A percentile compares a stretch with the other conserved stretches of the same genome.
phyloP scores from a whole-genome alignment of 2,797 vertebrate species.

The Champsocephalus esox region DNA sequence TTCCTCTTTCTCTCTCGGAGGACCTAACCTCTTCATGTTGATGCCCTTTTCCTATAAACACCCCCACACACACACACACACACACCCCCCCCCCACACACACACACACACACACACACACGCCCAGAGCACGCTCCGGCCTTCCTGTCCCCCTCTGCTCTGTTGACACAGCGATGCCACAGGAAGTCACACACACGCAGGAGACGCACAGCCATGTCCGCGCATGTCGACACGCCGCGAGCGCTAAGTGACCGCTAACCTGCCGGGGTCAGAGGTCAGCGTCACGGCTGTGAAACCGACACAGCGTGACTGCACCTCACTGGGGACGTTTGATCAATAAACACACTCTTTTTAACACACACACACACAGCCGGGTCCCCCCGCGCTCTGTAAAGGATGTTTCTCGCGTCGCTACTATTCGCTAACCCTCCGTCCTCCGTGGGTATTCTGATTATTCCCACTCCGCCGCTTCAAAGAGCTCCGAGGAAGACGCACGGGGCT shows the following conservation, averaged over 20 bases:
- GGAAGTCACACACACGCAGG: conserved; percentile 71
- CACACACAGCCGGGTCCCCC: conserved; percentile 24
- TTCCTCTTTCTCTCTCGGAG: conserved; percentile 12
- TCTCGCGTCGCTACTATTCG: conserved; percentile 24
- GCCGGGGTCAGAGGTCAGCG: conserved; percentile 47
- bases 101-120: conserved; percentile 1
- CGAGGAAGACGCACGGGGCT: conserved; percentile 38
- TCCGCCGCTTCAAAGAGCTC: conserved; percentile 67
- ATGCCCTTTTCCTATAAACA: conserved; percentile 37
- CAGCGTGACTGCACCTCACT: conserved; percentile 5
- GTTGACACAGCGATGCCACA: conserved; percentile 75
- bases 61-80: not conserved
- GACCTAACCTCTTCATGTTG: not conserved
- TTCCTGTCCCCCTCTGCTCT: conserved; percentile 64
- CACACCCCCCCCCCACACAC: not conserved
- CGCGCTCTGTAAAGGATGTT: conserved; percentile 31
- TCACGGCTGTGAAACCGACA: conserved; percentile 12
- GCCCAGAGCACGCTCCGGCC: conserved; percentile 43
- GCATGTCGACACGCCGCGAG: conserved; percentile 33
- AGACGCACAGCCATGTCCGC: conserved; percentile 31
- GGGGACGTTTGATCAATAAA: conserved; percentile 51
- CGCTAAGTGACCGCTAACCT: conserved; percentile 62
- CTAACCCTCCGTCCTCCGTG: conserved; percentile 51
- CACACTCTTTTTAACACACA: conserved; percentile 37
- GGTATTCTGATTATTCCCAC: conserved; percentile 63